phyloP scores from a whole-genome alignment of 1,140 invertebrate genomes.

The Tribolium castaneum region DNA sequence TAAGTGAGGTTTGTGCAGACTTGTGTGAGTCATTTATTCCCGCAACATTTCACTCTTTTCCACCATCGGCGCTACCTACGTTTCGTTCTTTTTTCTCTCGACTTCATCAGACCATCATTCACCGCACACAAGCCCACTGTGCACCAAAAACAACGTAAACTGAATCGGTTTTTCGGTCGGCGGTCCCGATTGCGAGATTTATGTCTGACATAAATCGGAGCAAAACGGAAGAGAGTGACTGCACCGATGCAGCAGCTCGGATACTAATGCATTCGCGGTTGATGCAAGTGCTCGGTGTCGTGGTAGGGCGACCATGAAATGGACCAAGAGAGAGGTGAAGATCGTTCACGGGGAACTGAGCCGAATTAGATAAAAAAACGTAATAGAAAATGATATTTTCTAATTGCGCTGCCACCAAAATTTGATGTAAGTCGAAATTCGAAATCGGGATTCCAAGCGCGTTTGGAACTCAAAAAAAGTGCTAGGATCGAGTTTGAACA shows the following conservation, averaged over 20 bases:
- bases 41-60: constrained; percentile 1
- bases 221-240: not conserved
- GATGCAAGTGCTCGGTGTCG: constrained; percentile 3
- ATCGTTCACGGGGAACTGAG: not conserved
- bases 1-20: too few species aligned
- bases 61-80: not conserved
- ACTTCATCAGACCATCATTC: not conserved
- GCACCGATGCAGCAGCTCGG: not conserved
- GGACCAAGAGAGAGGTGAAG: constrained; percentile 22
- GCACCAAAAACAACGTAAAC: not conserved
- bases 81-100: not conserved
- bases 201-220: not conserved
- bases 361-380: not conserved
- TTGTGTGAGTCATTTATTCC: not conserved
- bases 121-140: not conserved
- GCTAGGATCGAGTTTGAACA: too few species aligned
- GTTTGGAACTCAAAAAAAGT: too few species aligned
- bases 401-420: too few species aligned
- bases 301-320: constrained; percentile 32
- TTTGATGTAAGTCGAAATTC: too few species aligned
- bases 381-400: not conserved
- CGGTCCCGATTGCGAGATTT: constrained; percentile 1
- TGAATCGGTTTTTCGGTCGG: not conserved
- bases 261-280: constrained; percentile 14
- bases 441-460: too few species aligned